A percentile compares a stretch with the other conserved stretches of the same genome.
These are phyloP conservation scores for Lasioglossum baleicum DNA, from an alignment of 1,140 invertebrate species.

Conservation along the genomic window DNA sequence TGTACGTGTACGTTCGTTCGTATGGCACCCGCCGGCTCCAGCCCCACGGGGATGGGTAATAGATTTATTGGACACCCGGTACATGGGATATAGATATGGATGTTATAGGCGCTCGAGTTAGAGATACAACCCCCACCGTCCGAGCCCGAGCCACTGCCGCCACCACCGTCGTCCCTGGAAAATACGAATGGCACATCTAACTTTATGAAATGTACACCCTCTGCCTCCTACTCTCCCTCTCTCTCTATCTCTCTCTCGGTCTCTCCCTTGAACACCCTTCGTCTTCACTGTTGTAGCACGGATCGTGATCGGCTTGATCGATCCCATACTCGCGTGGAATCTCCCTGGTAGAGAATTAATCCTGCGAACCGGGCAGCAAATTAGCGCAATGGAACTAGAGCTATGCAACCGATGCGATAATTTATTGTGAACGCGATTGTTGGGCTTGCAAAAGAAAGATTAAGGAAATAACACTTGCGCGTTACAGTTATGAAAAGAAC, in stretches of 20 bases:
- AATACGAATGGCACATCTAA: constrained; percentile 69
- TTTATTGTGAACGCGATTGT: too few species aligned
- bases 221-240: constrained; percentile 2
- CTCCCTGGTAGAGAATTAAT: too few species aligned
- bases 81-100: constrained; percentile 75
- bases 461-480: too few species aligned
- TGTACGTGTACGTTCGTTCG: constrained; percentile 41
- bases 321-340: too few species aligned
- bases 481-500: too few species aligned
- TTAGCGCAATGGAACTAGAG: too few species aligned
- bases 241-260: not conserved
- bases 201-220: constrained; percentile 64
- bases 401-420: too few species aligned
- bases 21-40: constrained; percentile 56
- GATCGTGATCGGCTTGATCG: too few species aligned
- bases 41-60: constrained; percentile 74
- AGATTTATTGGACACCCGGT: constrained; percentile 78
- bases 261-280: not conserved
- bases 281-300: too few species aligned
- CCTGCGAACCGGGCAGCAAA: too few species aligned
- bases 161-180: constrained; percentile 52
- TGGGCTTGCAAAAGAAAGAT: too few species aligned
- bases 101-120: constrained; percentile 69
- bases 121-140: constrained; percentile 62
- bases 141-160: constrained; percentile 8